These are phyloP conservation scores for Hiodon alosoides DNA, from an alignment of 2,113 vertebrate genomes.

Conservation along the genomic window DNA sequence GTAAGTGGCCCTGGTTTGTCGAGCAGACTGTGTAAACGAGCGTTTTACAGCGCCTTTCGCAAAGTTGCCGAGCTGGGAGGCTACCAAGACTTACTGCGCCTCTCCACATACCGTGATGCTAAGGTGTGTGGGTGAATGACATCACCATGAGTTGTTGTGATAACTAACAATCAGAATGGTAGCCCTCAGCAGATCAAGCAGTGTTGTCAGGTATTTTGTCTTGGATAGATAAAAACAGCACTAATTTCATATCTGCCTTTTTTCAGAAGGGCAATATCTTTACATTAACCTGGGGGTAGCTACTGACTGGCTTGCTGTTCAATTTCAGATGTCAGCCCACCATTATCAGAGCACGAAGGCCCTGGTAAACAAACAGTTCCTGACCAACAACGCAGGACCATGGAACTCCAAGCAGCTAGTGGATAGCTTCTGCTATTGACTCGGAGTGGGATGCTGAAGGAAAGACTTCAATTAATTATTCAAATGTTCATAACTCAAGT, in stretches of 20 bases:
- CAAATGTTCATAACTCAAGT: no score
- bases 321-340: slow-evolving; percentile 36
- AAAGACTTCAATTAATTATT: neutral
- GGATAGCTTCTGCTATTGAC: slow-evolving; percentile 42
- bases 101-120: slow-evolving; percentile 51
- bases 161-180: neutral
- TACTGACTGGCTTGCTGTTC: neutral
- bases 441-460: neutral
- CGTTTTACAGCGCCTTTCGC: slow-evolving; percentile 55
- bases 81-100: slow-evolving; percentile 43
- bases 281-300: neutral
- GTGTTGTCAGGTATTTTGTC: no score
- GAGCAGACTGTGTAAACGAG: slow-evolving; percentile 66
- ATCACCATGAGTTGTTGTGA: neutral
- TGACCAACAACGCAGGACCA: slow-evolving; percentile 43
- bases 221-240: no score
- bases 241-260: no score
- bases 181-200: neutral
- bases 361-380: slow-evolving; percentile 37
- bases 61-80: slow-evolving; percentile 42
- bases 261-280: no score
- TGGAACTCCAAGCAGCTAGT: slow-evolving; percentile 50
- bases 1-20: slow-evolving; percentile 50
- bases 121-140: slow-evolving; percentile 47
- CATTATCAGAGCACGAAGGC: slow-evolving; percentile 43